phyloP scores from a whole-genome alignment of 1,140 invertebrate species.

The Heliconius melpomene region DNA sequence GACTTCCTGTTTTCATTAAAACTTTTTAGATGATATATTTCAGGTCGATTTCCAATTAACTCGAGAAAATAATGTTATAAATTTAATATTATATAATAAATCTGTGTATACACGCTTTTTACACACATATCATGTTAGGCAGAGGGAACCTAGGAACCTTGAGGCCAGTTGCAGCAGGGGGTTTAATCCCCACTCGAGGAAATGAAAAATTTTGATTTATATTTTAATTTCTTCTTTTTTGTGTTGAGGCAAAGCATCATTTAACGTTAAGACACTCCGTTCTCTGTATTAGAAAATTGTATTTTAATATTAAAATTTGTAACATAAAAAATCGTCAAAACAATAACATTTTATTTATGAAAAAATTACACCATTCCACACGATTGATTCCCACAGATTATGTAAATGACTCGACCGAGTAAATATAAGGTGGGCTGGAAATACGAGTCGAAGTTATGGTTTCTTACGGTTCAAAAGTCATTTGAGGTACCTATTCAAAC shows the following conservation, averaged over 20 bases:
- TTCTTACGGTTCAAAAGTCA: conserved; percentile 39
- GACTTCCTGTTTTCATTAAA: conserved; percentile 11
- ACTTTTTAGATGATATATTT: conserved; percentile 9
- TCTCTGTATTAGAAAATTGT: too few species aligned
- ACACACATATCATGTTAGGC: too few species aligned
- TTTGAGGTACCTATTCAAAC: conserved; percentile 41
- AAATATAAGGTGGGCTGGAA: conserved; percentile 29
- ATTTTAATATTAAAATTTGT: too few species aligned
- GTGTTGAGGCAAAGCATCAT: background rate
- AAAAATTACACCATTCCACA: background rate
- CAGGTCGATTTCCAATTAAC: conserved; percentile 2
- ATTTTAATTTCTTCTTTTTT: background rate
- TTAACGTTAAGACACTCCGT: too few species aligned
- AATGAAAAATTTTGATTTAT: background rate
- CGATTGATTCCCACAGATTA: conserved; percentile 30
- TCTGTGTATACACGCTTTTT: background rate
- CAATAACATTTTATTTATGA: background rate
- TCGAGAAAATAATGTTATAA: background rate
- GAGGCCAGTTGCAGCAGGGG: background rate
- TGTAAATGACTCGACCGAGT: conserved; percentile 28
- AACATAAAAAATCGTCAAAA: background rate
- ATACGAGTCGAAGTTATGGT: conserved; percentile 36
- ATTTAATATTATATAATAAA: background rate
- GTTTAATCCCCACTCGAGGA: background rate
- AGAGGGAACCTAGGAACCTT: too few species aligned